phyloP scores from a whole-genome alignment of 2,888 invertebrate genomes.

The Thelaira solivaga region DNA sequence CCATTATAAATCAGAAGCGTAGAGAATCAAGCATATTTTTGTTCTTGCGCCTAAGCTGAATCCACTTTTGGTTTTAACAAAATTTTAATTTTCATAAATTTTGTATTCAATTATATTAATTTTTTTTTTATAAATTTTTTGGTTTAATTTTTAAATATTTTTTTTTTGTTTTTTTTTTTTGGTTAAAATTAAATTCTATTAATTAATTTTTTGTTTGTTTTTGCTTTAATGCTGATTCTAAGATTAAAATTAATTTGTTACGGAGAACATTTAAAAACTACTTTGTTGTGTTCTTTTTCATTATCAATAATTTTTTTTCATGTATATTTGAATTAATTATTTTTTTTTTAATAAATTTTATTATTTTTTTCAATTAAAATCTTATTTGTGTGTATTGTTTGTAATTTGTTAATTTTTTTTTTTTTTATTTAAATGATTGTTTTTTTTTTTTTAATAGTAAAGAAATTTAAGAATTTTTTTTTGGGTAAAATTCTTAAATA shows the following conservation, averaged over 20 bases:
- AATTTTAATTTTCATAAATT: too few relatives aligned
- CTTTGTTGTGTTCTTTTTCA: constrained; percentile 22
- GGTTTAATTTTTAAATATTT: neutral
- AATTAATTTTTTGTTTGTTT: neutral
- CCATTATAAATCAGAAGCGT: too few relatives aligned
- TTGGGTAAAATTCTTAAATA: neutral
- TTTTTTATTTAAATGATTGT: constrained; percentile 45
- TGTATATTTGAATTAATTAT: constrained; percentile 26
- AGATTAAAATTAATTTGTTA: constrained; percentile 33
- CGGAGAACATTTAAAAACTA: constrained; percentile 55
- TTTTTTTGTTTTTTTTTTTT: constrained; percentile 5
- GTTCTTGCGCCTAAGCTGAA: too few relatives aligned
- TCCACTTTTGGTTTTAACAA: too few relatives aligned
- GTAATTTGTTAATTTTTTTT: constrained; percentile 1
- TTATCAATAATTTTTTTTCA: constrained; percentile 17
- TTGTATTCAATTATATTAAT: too few relatives aligned
- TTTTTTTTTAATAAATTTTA: constrained; percentile 36
- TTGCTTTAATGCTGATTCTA: constrained; percentile 38
- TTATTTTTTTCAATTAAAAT: constrained; percentile 51
- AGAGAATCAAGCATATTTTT: too few relatives aligned
- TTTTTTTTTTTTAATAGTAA: constrained; percentile 21
- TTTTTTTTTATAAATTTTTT: too few relatives aligned
- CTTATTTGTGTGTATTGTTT: constrained; percentile 34
- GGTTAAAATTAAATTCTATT: neutral
- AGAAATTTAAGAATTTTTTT: constrained; percentile 2